Base-by-base conservation (phyloP, 2,113 vertebrate genomes). In the Sceloporus tristichus region DNA sequence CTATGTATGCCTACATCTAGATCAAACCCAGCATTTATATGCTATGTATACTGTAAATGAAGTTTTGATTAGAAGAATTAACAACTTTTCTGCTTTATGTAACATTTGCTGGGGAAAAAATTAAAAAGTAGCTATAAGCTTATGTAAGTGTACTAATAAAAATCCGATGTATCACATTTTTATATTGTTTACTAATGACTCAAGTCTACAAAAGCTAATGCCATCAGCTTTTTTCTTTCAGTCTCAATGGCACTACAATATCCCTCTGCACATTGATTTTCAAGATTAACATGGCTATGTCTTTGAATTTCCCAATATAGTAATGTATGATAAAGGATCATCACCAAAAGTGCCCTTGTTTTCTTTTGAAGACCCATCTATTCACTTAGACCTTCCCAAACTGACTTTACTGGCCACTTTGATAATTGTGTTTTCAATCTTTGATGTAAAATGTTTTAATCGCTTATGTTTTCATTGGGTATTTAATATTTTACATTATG, bases 31-130 rank as follows among this genome's bases (percentile, higher is more conserved):
- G 21, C 21, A 65, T 85, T 38, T 78, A 66, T 3, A 76, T 84
- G 85, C 53, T 81, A 91, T 94, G 90, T 84, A 40, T 29, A 42
- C 87, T 71, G 62, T n/a, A 87, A 95, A 88, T 87, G 82, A 93
- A 93, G 29, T 48, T 13, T 14, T 87, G 87, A 25, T 82, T 82
- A 74, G 40, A 70, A 59, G 82, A 23, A 40, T 23, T 7, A 80
- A 85, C 65, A 85, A 40, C 21, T 85, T 86, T 75, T 80, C 54
- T 91, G n/a, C 16, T 59, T 1, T 1, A 76, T 92, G 94, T 59
- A 38, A 2, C 27, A 1, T 0, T 0, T 85, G 85, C 14, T 8
- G 84, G 18, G 0, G 68, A 74, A 70, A 48, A 48, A 34, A 34
- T 1, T 34, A 34, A 34, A 27, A 10, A 8, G 90, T 68, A 40